Evolutionary conservation across 2,113 vertebrate genomes (phyloP).

Genomic region (Noctilio leporinus): DNA sequence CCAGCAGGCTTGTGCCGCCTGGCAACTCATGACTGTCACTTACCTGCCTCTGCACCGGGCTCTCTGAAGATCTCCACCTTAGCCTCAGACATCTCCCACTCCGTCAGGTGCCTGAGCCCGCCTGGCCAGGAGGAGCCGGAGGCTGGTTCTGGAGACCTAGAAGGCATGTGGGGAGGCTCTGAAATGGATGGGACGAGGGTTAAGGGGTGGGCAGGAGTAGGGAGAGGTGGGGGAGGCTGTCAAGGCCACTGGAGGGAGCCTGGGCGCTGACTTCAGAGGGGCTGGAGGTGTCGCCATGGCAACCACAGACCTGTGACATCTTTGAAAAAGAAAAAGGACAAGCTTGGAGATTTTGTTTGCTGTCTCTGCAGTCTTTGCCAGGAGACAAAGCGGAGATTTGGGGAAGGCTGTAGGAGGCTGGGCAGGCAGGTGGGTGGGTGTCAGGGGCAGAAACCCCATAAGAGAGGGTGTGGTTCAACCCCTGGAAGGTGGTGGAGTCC

Average conservation of each 20-base stretch:
- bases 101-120: background rate
- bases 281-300: slow-evolving; percentile 49
- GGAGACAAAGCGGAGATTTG: background rate
- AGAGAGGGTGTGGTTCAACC: background rate
- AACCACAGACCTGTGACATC: slow-evolving; percentile 50
- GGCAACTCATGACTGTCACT: slow-evolving; percentile 43
- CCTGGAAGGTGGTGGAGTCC: too few relatives aligned
- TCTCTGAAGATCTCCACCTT: background rate
- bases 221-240: background rate
- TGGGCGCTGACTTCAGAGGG: slow-evolving; percentile 37
- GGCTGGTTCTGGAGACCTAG: background rate
- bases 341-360: slow-evolving; percentile 44
- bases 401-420: background rate
- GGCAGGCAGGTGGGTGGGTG: background rate
- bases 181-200: too few relatives aligned
- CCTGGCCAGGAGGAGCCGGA: background rate
- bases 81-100: background rate
- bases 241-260: background rate
- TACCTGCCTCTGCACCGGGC: background rate
- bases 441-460: background rate
- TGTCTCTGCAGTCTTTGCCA: background rate
- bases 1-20: background rate
- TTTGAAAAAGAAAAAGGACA: slow-evolving; percentile 47
- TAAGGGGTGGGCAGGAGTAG: background rate
- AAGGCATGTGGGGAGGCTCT: background rate